Conservation (phyloP, 2,888 invertebrate species). For the Serrognathus titanus region DNA sequence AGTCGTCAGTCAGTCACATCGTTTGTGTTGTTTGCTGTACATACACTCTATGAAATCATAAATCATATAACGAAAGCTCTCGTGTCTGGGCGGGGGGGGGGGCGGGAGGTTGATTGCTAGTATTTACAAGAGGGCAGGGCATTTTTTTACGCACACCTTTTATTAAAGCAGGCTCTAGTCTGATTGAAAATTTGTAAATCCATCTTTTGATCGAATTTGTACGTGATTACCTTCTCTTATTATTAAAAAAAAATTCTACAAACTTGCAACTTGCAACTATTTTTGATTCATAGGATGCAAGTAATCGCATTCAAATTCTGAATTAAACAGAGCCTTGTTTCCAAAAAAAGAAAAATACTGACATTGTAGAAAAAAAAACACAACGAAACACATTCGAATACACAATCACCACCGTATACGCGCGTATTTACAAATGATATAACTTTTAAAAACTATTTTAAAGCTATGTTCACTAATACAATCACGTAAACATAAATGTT, state of each 20-base stretch:
- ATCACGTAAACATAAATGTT: conserved; percentile 22
- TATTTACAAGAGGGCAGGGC: no score
- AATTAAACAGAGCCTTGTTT: neutral
- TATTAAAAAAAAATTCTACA: no score
- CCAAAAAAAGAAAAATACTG: conserved; percentile 31
- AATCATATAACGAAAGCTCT: conserved; percentile 36
- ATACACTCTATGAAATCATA: conserved; percentile 30
- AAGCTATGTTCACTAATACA: conserved; percentile 38
- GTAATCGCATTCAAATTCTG: neutral
- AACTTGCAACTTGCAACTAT: no score
- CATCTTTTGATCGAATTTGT: no score
- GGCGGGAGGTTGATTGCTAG: neutral
- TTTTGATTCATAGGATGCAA: no score
- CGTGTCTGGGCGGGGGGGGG: conserved; percentile 4
- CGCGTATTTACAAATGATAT: conserved; percentile 28
- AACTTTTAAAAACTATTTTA: conserved; percentile 34
- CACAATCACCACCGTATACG: conserved; percentile 26
- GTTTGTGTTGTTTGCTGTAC: conserved; percentile 10
- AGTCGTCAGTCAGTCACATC: no score
- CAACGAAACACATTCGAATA: conserved; percentile 20
- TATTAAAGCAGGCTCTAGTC: no score
- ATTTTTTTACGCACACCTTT: neutral
- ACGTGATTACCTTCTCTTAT: no score
- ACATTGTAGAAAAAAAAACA: conserved; percentile 12
- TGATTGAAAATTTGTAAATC: no score